Percentiles rank a stretch among this genome's conserved stretches.
Conservation (phyloP, 2,888 invertebrate genomes). For the Halictus ligatus region DNA sequence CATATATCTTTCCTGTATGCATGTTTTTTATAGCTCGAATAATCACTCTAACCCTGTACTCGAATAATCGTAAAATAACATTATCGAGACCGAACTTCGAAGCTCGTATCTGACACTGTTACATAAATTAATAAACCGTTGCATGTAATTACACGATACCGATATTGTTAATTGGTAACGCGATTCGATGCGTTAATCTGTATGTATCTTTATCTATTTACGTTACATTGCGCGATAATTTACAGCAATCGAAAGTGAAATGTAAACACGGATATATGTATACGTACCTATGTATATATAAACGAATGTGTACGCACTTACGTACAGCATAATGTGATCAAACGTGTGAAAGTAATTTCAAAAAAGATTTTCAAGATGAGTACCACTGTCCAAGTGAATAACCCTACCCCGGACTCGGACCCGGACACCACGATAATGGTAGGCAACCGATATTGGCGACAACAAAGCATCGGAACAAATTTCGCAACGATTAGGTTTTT, state of each 20-base stretch:
- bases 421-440: conserved; percentile 15
- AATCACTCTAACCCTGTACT: background rate
- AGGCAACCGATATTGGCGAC: conserved; percentile 30
- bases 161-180: conserved; percentile 4
- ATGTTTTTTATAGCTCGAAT: background rate
- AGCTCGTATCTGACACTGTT: background rate
- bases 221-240: background rate
- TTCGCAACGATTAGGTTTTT: conserved; percentile 25
- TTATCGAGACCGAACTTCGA: background rate
- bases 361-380: conserved; percentile 27
- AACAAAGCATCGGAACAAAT: conserved; percentile 8
- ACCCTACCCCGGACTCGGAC: background rate
- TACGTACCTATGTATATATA: background rate
- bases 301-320: background rate
- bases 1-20: background rate
- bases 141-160: background rate
- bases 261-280: background rate
- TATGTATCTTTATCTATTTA: background rate
- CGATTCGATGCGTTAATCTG: background rate
- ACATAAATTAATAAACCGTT: background rate
- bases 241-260: background rate
- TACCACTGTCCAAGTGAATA: conserved; percentile 36
- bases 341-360: background rate
- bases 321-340: background rate
- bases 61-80: background rate